Evolutionary conservation across 2,888 invertebrate species (phyloP).

Genomic region (Aspidiotus rigidus): DNA sequence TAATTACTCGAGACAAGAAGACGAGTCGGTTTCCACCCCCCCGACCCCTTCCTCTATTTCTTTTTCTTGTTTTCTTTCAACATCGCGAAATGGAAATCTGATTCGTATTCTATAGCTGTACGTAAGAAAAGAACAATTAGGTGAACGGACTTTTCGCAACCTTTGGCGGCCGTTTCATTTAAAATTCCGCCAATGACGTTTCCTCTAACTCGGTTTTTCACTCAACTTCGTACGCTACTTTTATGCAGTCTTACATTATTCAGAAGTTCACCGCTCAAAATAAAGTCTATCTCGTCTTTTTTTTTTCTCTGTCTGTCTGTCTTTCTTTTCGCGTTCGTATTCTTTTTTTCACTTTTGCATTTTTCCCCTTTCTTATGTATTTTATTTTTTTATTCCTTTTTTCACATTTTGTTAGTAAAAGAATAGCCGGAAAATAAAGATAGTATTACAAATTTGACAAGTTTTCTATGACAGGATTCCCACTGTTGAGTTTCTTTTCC

Average conservation of each 20-base stretch:
- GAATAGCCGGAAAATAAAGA: conserved; percentile 8
- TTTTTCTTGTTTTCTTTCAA: background rate
- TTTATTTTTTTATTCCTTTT: background rate
- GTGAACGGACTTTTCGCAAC: conserved; percentile 31
- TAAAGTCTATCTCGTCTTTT: no score
- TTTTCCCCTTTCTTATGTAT: background rate
- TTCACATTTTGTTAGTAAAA: background rate
- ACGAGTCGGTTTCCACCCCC: conserved; percentile 14
- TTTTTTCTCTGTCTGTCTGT: no score
- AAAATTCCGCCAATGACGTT: conserved; percentile 31
- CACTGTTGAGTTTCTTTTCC: background rate
- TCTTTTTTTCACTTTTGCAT: background rate
- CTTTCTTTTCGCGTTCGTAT: no score
- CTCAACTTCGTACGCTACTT: conserved; percentile 30
- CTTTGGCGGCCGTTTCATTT: conserved; percentile 32
- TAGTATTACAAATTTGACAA: background rate
- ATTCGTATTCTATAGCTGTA: conserved; percentile 29
- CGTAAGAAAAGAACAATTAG: conserved; percentile 33
- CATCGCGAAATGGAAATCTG: conserved; percentile 17
- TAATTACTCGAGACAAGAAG: conserved; percentile 20
- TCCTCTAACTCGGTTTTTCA: conserved; percentile 31
- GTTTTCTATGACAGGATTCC: no score
- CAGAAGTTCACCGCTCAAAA: conserved; percentile 27
- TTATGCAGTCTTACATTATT: conserved; percentile 33
- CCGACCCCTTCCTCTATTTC: conserved; percentile 5